phyloP scores from a whole-genome alignment of 2,888 invertebrate genomes.

The Heliconius erato region DNA sequence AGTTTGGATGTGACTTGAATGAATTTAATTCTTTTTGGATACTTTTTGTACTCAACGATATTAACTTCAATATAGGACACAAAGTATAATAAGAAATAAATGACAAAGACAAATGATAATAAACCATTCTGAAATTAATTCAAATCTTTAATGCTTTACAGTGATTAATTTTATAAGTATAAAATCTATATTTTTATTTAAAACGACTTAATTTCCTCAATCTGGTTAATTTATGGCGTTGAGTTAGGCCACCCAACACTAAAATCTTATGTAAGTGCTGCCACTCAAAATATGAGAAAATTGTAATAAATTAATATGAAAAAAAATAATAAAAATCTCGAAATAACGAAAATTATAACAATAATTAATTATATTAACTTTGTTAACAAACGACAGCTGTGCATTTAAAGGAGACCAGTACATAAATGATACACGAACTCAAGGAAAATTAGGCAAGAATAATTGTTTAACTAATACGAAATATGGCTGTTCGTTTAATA shows the following conservation, averaged over 20 bases:
- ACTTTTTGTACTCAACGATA: background rate
- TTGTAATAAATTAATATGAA: background rate
- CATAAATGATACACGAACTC: constrained; percentile 7
- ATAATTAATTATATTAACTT: background rate
- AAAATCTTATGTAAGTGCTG: too few species aligned
- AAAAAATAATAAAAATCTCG: background rate
- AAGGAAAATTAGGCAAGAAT: background rate
- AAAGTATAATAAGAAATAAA: too few species aligned
- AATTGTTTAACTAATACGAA: background rate
- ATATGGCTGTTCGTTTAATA: background rate
- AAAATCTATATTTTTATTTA: background rate
- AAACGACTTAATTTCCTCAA: background rate
- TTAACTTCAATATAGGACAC: too few species aligned
- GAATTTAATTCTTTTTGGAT: background rate
- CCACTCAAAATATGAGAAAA: background rate
- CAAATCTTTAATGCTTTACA: background rate
- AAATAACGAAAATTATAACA: background rate
- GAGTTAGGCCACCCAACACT: background rate
- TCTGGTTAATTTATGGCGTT: background rate
- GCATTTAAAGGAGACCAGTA: background rate
- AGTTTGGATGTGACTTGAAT: background rate
- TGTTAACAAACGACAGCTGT: constrained; percentile 1
- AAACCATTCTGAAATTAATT: background rate
- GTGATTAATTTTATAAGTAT: background rate
- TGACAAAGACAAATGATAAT: too few species aligned